Percentiles rank a stretch among this genome's conserved stretches.
phyloP scores from a whole-genome alignment of 2,797 vertebrate genomes.

The Pteropus rufus region DNA sequence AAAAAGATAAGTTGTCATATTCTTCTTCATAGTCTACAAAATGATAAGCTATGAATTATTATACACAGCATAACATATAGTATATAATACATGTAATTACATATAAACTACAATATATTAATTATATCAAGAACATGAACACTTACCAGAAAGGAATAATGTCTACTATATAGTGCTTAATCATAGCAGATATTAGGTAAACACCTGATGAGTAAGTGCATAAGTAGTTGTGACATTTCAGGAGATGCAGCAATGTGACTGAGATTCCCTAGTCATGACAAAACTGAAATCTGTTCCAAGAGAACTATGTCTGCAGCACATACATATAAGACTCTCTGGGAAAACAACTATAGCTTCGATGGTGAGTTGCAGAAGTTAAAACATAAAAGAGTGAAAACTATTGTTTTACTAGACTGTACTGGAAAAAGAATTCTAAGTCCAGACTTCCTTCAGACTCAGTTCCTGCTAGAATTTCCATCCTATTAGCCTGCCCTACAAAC shows the following conservation, averaged over 20 bases:
- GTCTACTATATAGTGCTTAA: background rate
- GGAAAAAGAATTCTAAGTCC: background rate
- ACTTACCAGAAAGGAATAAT: background rate
- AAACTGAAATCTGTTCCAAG: background rate
- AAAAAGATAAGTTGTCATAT: background rate
- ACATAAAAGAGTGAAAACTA: background rate
- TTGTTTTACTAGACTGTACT: background rate
- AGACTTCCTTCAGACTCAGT: background rate
- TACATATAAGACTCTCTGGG: background rate
- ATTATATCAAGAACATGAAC: background rate
- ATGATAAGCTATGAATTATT: background rate
- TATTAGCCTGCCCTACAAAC: background rate
- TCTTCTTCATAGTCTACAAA: background rate
- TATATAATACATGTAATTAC: background rate
- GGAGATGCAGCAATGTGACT: background rate
- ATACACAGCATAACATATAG: background rate
- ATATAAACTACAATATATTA: background rate
- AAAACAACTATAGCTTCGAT: background rate
- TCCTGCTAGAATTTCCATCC: background rate
- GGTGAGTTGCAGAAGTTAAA: background rate
- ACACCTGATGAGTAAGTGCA: background rate
- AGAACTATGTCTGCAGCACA: background rate
- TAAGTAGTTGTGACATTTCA: background rate
- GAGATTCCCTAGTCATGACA: background rate
- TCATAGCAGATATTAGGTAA: background rate